Percentiles rank a stretch among this genome's conserved stretches.
phyloP scores from a whole-genome alignment of 1,140 invertebrate genomes.

The fruit fly (Drosophila melanogaster) region Release_6_plus_ISO1_MT NT_033777.3:25791001-25791500 shows the following conservation, averaged over 20 bases:
- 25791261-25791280: too few species aligned
- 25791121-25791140: slow-evolving; percentile 75
- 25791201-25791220: not conserved
- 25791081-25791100: slow-evolving; percentile 61
- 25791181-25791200: slow-evolving; percentile 8
- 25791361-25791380: slow-evolving; percentile 28
- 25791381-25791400: slow-evolving; percentile 29
- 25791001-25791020: slow-evolving; percentile 1
- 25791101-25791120: slow-evolving; percentile 70
- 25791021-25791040: slow-evolving; percentile 74
- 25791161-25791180: not conserved
- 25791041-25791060: slow-evolving; percentile 79
- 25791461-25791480: slow-evolving; percentile 6
- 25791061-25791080: slow-evolving; percentile 44
- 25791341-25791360: slow-evolving; percentile 32
- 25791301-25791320: too few species aligned
- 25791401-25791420: slow-evolving; percentile 53
- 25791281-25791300: not conserved
- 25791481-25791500: slow-evolving; percentile 13
- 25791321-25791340: slow-evolving; percentile 11
- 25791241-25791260: not conserved
- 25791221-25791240: not conserved
- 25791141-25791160: not conserved
- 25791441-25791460: slow-evolving; percentile 28
- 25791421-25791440: slow-evolving; percentile 61